These are phyloP conservation scores for Drosophila rellima DNA, from an alignment of 2,888 invertebrate species.

Conservation along the genomic window DNA sequence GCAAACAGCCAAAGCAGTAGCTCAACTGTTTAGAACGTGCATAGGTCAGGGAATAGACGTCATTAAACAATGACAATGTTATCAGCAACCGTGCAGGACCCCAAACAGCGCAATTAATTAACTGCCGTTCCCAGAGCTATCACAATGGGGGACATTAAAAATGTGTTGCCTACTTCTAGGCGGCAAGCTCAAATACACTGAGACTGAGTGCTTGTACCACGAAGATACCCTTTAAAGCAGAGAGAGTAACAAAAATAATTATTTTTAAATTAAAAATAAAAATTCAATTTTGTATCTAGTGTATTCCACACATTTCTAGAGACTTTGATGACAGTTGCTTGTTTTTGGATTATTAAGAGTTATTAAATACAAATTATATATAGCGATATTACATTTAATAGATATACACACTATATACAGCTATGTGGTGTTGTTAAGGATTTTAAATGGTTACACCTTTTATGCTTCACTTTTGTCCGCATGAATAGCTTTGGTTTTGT, in stretches of 20 bases:
- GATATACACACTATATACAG: too few species aligned
- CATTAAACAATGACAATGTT: slow-evolving; percentile 25
- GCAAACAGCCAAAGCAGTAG: neutral
- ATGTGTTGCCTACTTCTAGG: slow-evolving; percentile 31
- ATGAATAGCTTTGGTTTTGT: neutral
- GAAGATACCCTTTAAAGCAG: neutral
- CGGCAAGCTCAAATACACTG: neutral
- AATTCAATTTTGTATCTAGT: too few species aligned
- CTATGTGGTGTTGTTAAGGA: neutral
- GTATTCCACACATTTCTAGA: too few species aligned
- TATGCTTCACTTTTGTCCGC: neutral
- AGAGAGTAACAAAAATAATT: too few species aligned
- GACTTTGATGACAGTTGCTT: too few species aligned
- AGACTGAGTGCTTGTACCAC: neutral
- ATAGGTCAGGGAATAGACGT: slow-evolving; percentile 10
- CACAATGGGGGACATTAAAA: slow-evolving; percentile 31
- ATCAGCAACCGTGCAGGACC: slow-evolving; percentile 11
- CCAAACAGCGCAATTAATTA: slow-evolving; percentile 50
- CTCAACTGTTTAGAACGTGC: slow-evolving; percentile 15
- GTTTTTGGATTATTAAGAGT: too few species aligned
- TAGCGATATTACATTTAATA: too few species aligned
- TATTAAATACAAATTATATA: too few species aligned
- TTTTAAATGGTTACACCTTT: neutral
- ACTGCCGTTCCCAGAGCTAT: slow-evolving; percentile 31
- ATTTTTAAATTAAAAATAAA: neutral